Evolutionary conservation across 2,888 invertebrate genomes (phyloP), one percentile per base, ranked within the genome.

Genomic region (Gymnosoma rotundatum): DNA sequence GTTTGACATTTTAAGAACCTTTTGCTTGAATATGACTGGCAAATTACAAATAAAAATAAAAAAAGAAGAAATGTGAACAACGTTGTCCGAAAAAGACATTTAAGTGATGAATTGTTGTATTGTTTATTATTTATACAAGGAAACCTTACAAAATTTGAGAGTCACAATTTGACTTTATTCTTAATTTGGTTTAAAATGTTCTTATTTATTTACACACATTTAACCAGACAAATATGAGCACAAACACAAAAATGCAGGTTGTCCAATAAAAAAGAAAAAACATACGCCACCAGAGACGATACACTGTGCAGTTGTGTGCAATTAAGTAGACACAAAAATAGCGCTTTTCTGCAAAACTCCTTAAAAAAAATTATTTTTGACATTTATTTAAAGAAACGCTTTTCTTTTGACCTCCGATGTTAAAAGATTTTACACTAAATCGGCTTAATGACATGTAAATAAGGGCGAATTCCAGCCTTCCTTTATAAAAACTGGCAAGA

Each of bases 361-460:
- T 32, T 32, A 5, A 5, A 32, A 5, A 32, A 7, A 8, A 5
- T 32, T 32, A 7, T 32, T 18, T 1, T 3, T 32, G 9, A 10
- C 2, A 60, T 36, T 36, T 36, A 36, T 36, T 60, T 36, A 52
- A 6, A 52, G 3, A 18, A 7, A 5, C 52, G 76, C 67, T 76
- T 9, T 9, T 9, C 3, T 20, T 58, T 2, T 42, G 16, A 0
- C 0, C 66, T 5, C 6, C 3, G 4, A 14, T 79, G 42, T 48
- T 20, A 12, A 7, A 36, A 63, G 42, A 61, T 9, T 60, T 63
- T 45, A 6, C 21, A 60, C 21, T 52, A 83, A 78, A 87, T 79
- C 88, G 87, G 91, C 90, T 90, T 89, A 91, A 91, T 91, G 91
- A 90, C 89, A 91, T 91, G 91, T 91, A 91, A 91, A 91, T 91